Evolutionary conservation across 2,113 vertebrate genomes (phyloP).

Genomic region (Myanophis thanlyinensis): DNA sequence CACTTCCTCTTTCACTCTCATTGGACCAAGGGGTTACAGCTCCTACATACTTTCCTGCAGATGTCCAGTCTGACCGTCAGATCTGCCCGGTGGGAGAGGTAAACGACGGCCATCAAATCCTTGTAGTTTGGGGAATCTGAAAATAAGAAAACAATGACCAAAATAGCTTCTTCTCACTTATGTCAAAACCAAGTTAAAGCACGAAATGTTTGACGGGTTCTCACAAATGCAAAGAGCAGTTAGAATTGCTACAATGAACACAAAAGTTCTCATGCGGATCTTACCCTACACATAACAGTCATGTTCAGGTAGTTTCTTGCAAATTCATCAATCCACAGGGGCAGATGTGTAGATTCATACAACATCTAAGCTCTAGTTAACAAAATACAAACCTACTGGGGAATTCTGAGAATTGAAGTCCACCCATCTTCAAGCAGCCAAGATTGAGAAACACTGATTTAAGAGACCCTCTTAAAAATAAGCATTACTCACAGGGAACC

Average conservation of each 20-base stretch:
- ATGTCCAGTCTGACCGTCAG: constrained; percentile 84
- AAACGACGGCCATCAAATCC: constrained; percentile 87
- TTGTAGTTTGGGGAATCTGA: constrained; percentile 85
- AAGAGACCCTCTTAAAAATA: background rate
- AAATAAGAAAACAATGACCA: background rate
- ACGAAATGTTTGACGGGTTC: background rate
- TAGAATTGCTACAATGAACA: background rate
- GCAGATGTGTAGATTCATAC: background rate
- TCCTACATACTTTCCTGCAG: constrained; percentile 83
- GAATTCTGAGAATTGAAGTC: background rate
- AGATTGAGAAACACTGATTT: background rate
- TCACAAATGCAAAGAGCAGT: background rate
- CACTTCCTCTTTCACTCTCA: background rate
- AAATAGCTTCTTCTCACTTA: background rate
- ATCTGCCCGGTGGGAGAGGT: constrained; percentile 89
- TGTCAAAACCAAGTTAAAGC: background rate
- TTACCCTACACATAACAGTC: background rate
- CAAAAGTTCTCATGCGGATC: background rate
- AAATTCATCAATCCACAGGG: background rate
- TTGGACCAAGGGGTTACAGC: background rate
- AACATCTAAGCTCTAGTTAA: background rate
- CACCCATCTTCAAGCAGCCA: background rate
- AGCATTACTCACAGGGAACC: background rate
- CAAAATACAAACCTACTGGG: background rate
- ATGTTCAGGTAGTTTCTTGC: background rate